Base-by-base conservation (phyloP, 2,888 invertebrate species). In the Liodrosophila aerea region DNA sequence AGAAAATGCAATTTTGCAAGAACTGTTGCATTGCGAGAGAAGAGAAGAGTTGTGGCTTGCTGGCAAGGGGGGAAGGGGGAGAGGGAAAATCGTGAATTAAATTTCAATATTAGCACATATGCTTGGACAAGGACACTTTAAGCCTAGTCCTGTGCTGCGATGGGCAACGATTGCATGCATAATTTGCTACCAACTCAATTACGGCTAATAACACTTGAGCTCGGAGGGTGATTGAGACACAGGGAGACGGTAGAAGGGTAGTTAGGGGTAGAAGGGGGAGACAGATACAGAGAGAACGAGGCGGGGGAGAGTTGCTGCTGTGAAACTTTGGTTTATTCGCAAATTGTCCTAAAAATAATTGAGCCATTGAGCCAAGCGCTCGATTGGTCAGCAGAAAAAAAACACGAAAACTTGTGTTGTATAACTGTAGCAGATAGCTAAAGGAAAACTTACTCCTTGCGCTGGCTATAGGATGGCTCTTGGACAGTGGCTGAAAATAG, bases 321-420 rank as follows among this genome's bases (percentile, higher is more conserved):
- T 29, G 63, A 68, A 84, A 76, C 70, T 80, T 85, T 77, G 73
- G 76, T 87, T 84, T 73, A 85, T 87, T 87, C 86, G 85, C 81
- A 87, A 86, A 86, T 83, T 83, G 88, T 86, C 82, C 76, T 81
- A 40, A 40, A 75, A 80, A 86, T 88, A 88, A 88, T 87, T 86
- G 85, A 85, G 87, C 87, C 84, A 87, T 87, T 87, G 81, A 84
- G 22, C 22, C 22, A 76, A 73, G 83, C 83, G 80, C 62, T 72
- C 69, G 61, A 83, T 53, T 81, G 83, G 85, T 80, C 80, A 80
- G 65, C 73, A 60, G 63, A 22, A 22, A 22, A 22, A 5, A 22
- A 22, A 22, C 5, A 2, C 3, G 22, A 22, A 22, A 22, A 22
- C 22, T 22, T 22, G 22, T 5, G 22, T 22, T 22, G 22, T 22